Base-by-base conservation (phyloP, 2,888 invertebrate genomes). In the Drosophila macrospina region DNA sequence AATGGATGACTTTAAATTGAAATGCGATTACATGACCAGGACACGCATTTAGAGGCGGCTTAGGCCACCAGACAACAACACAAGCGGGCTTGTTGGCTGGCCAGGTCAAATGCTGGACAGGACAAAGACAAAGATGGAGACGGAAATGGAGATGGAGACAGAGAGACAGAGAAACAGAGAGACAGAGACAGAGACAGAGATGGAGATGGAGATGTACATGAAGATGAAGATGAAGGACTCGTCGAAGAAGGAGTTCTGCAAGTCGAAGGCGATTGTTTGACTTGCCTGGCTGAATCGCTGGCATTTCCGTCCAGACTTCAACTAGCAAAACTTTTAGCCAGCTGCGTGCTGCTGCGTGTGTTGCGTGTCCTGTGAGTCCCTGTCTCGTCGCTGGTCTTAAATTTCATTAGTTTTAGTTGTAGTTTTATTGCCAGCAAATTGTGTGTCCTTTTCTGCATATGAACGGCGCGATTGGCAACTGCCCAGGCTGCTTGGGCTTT, bases 21-120 rank as follows among this genome's bases (percentile, higher is more conserved):
- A 91, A 90, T 91, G 84, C 90, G 90, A 90, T 90, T 90, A 90
- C 90, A 90, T 84, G 89, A 90, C 90, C 91, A 90, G 84, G 79
- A 90, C 90, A 90, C 85, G 86, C 86, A 90, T 82, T 90, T 83
- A 84, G 85, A 78, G 78, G 73, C 74, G 83, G 79, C 90, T 90
- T 91, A 90, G 54, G 55, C 60, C 48, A 72, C 20, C 32, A 44
- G 55, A 63, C 59, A 55, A 59, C 52, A 51, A 48, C 34, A 61
- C 15, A 47, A 24, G 7, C 11, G 26, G 24, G 15, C 39, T 32
- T 8, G 41, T 10, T n/a, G 28, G 66, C 30, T 30, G 59, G 67
- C 48, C 85, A 71, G 88, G 86, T 83, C 82, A 85, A 85, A 62
- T 63, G 74, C 54, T 47, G 55, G 51, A 72, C 69, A 54, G 56